phyloP scores from a whole-genome alignment of 2,797 vertebrate species.

The Iguana delicatissima region DNA sequence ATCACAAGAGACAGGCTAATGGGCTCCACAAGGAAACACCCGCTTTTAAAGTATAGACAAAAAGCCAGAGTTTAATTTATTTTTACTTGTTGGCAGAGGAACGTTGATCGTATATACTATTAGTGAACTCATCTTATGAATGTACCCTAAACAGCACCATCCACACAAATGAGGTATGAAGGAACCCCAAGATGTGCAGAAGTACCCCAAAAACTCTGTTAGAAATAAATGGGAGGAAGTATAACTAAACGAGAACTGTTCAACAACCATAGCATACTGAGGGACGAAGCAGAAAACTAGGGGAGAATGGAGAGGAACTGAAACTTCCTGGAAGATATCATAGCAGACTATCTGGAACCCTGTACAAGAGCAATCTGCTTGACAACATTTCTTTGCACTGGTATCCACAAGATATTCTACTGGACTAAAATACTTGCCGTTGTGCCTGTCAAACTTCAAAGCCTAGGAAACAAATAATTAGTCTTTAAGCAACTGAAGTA shows the following conservation, averaged over 20 bases:
- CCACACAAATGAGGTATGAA: neutral
- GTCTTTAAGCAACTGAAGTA: neutral
- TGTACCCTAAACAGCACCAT: neutral
- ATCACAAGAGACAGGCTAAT: neutral
- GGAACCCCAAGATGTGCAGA: neutral
- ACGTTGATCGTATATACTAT: neutral
- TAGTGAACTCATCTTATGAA: neutral
- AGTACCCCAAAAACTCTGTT: neutral
- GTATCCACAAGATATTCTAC: neutral
- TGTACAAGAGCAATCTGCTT: too few relatives aligned
- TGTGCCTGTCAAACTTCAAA: neutral
- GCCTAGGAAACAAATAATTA: neutral
- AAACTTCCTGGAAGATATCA: neutral
- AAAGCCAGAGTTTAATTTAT: neutral
- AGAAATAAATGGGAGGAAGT: neutral
- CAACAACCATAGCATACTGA: neutral
- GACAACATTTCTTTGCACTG: neutral
- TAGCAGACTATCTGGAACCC: too few relatives aligned
- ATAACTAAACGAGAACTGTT: neutral
- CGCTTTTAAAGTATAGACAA: neutral
- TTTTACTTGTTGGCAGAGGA: neutral
- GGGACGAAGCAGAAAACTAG: neutral
- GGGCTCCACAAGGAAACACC: neutral
- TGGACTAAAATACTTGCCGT: neutral
- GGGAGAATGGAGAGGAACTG: neutral